phyloP scores from a whole-genome alignment of 92 coral and sea anemone species.

The Plumapathes pennacea region DNA sequence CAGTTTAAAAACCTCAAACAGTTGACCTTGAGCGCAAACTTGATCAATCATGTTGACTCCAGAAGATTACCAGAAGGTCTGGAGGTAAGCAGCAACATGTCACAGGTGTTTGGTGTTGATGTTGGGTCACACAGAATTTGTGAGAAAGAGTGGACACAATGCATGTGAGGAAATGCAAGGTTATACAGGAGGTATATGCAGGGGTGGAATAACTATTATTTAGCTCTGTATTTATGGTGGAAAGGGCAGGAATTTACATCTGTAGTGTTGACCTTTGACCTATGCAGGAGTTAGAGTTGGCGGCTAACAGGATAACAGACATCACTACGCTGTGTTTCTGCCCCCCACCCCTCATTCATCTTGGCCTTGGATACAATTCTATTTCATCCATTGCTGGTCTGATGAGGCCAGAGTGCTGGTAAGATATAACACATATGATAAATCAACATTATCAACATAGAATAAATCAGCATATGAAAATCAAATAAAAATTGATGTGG shows the following conservation, averaged over 20 bases:
- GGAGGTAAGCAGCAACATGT: slow-evolving; percentile 50
- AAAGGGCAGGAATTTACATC: too few relatives aligned
- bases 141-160: too few relatives aligned
- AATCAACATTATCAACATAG: too few relatives aligned
- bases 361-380: slow-evolving; percentile 86
- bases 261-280: too few relatives aligned
- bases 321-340: slow-evolving; percentile 67
- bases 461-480: too few relatives aligned
- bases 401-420: slow-evolving; percentile 83
- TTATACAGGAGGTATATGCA: too few relatives aligned
- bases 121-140: too few relatives aligned
- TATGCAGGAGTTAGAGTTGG: slow-evolving; percentile 84
- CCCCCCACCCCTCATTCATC: slow-evolving; percentile 90
- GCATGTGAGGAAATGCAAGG: too few relatives aligned
- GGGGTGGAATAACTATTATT: too few relatives aligned
- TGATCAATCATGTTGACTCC: slow-evolving; percentile 70
- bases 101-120: neutral
- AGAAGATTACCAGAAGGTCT: slow-evolving; percentile 78
- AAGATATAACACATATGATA: slow-evolving; percentile 19
- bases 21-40: slow-evolving; percentile 83
- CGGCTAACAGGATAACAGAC: slow-evolving; percentile 83
- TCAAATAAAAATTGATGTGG: too few relatives aligned
- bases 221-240: too few relatives aligned
- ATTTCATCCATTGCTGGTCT: slow-evolving; percentile 68
- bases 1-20: slow-evolving; percentile 77